A percentile compares a stretch with the other conserved stretches of the same genome.
Evolutionary conservation across 2,113 vertebrate genomes (phyloP).

Genomic region (Coturnix japonica): DNA sequence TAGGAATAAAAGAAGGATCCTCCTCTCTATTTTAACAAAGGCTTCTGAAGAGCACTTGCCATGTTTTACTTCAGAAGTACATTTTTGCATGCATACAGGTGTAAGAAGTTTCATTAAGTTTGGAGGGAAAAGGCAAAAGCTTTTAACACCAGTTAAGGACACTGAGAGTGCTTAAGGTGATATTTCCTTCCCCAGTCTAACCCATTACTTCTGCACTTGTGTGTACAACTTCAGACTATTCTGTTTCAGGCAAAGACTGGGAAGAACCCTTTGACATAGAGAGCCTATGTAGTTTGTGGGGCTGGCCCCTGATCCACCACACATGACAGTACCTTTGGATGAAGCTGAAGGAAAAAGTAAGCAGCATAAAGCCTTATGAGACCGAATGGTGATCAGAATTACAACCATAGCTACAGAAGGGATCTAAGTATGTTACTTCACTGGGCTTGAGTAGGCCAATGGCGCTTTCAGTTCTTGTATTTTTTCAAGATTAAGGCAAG

Average conservation of each 20-base stretch:
- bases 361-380: not conserved
- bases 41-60: conserved; percentile 38
- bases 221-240: not conserved
- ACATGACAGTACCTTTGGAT: not conserved
- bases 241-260: not conserved
- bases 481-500: not conserved
- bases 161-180: not conserved
- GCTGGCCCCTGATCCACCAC: not conserved
- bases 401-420: not conserved
- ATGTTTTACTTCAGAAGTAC: not conserved
- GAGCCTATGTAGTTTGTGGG: rapidly evolving
- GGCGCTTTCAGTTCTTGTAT: not conserved
- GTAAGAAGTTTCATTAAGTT: conserved; percentile 2
- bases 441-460: not conserved
- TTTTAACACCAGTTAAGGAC: conserved; percentile 6
- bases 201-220: not conserved
- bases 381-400: not conserved
- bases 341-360: not conserved
- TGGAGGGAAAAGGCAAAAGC: conserved; percentile 17
- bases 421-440: not conserved
- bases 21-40: conserved; percentile 39
- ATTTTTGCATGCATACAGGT: not conserved
- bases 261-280: not conserved
- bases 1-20: conserved; percentile 11
- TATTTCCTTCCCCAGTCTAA: conserved; percentile 15